These are phyloP conservation scores for Fissipunctia ypsillon DNA, from an alignment of 2,888 invertebrate genomes.

Conservation along the genomic window DNA sequence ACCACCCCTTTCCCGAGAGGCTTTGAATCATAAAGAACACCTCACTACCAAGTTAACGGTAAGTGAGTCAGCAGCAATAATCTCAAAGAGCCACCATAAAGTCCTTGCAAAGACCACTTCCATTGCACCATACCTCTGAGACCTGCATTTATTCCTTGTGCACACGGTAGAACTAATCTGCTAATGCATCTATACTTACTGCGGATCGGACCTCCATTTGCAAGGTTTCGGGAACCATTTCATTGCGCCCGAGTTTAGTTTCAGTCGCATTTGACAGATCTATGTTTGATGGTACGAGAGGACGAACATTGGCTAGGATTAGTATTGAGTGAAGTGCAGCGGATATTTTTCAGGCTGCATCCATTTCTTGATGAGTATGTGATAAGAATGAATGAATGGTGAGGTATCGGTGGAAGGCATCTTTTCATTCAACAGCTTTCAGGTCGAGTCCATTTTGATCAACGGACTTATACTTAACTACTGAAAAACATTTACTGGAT, in stretches of 20 bases:
- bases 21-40: too few species aligned
- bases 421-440: slow-evolving; percentile 13
- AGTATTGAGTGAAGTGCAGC: slow-evolving; percentile 35
- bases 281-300: slow-evolving; percentile 36
- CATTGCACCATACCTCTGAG: slow-evolving; percentile 32
- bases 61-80: too few species aligned
- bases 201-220: slow-evolving; percentile 54
- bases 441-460: slow-evolving; percentile 11
- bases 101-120: slow-evolving; percentile 32
- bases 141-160: slow-evolving; percentile 65
- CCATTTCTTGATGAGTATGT: slow-evolving; percentile 47
- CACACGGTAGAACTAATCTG: slow-evolving; percentile 74
- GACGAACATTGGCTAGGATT: slow-evolving; percentile 12
- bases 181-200: slow-evolving; percentile 76
- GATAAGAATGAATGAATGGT: slow-evolving; percentile 37
- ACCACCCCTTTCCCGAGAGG: not conserved
- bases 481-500: not conserved
- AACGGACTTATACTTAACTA: not conserved
- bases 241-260: slow-evolving; percentile 54
- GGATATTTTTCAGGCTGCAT: slow-evolving; percentile 28
- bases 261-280: slow-evolving; percentile 51
- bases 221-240: slow-evolving; percentile 59
- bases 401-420: not conserved
- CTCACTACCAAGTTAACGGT: not conserved
- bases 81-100: not conserved